These are phyloP conservation scores for Coregonus suidteri DNA, from an alignment of 2,797 vertebrate species.

Conservation along the genomic window DNA sequence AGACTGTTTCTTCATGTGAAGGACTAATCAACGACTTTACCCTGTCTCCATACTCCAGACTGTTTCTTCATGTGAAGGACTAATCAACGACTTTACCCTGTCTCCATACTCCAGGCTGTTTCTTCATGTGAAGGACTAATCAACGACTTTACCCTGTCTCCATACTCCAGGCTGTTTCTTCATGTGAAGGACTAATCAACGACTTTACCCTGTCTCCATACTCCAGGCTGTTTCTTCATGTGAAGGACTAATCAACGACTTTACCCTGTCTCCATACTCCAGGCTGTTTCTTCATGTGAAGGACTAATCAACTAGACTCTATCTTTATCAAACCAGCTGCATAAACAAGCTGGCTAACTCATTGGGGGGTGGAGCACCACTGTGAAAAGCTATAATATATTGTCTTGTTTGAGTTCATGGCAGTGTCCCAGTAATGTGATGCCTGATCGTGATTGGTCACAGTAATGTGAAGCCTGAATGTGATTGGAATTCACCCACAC, in stretches of 20 bases:
- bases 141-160: not conserved
- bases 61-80: too few species aligned
- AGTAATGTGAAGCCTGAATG: not conserved
- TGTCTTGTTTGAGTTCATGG: not conserved
- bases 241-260: not conserved
- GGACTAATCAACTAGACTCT: not conserved
- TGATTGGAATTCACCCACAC: not conserved
- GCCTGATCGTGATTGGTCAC: too few species aligned
- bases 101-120: not conserved
- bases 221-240: not conserved
- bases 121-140: not conserved
- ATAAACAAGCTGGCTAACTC: conserved; percentile 12
- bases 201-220: not conserved
- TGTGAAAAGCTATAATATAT: not conserved
- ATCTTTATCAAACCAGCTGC: not conserved
- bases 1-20: too few species aligned
- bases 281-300: not conserved
- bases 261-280: not conserved
- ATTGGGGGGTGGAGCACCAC: not conserved
- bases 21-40: not conserved
- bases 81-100: not conserved
- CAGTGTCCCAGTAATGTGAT: not conserved
- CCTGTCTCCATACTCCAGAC: not conserved
- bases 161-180: not conserved
- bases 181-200: not conserved